phyloP scores from a whole-genome alignment of 2,797 vertebrate species.

The Falco cherrug region DNA sequence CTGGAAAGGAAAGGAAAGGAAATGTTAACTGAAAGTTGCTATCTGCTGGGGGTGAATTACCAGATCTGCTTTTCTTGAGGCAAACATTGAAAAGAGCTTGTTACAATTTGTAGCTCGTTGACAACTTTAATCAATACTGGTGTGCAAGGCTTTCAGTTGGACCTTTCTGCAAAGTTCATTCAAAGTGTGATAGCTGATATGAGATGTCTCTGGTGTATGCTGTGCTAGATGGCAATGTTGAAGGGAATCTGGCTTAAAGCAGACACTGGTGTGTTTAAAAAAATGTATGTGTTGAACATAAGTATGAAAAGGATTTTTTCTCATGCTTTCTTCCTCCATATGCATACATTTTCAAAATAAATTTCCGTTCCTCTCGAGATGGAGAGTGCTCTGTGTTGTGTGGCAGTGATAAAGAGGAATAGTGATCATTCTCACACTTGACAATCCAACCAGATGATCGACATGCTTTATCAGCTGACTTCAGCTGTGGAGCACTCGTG shows the following conservation, averaged over 20 bases:
- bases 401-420: neutral
- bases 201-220: neutral
- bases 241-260: neutral
- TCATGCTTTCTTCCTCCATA: neutral
- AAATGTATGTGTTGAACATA: neutral
- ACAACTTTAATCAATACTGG: neutral
- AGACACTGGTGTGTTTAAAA: neutral
- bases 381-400: neutral
- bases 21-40: neutral
- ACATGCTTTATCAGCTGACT: neutral
- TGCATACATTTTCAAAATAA: neutral
- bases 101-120: neutral
- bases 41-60: neutral
- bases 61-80: neutral
- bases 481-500: neutral
- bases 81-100: neutral
- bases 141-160: neutral
- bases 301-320: neutral
- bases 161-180: neutral
- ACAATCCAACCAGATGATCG: neutral
- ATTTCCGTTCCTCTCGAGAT: accelerated
- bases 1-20: neutral
- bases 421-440: neutral
- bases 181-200: neutral
- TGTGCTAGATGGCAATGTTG: neutral